phyloP scores from a whole-genome alignment of 2,888 invertebrate species.

The Eucriotettix oculatus region DNA sequence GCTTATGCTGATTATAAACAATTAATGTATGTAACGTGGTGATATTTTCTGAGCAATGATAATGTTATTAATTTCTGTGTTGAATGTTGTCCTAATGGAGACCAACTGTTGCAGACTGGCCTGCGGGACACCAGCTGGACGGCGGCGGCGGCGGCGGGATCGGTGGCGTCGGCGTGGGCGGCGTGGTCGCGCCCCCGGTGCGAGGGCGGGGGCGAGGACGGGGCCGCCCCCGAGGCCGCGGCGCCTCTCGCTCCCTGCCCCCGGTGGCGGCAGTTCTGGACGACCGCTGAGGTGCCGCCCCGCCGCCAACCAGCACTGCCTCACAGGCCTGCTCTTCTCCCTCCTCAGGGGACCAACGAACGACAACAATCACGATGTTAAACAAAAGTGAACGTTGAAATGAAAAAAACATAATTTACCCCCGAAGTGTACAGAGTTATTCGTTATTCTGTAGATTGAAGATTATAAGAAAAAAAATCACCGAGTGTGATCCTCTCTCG shows the following conservation, averaged over 20 bases:
- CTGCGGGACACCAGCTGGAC: background rate
- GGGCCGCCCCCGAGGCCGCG: background rate
- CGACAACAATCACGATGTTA: background rate
- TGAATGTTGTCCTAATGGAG: no score
- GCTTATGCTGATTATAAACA: no score
- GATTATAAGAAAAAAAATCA: no score
- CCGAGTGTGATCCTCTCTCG: no score
- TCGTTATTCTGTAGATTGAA: no score
- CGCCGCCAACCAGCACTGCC: background rate
- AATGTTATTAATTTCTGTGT: no score
- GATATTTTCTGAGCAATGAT: no score
- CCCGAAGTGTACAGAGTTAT: no score
- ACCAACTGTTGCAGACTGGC: background rate
- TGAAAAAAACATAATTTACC: no score
- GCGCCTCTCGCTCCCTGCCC: background rate
- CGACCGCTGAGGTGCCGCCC: background rate
- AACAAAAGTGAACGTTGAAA: no score
- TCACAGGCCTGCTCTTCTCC: background rate
- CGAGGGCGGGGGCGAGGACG: background rate
- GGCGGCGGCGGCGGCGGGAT: background rate
- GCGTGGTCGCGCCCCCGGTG: background rate
- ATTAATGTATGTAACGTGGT: no score
- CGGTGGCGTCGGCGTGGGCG: background rate
- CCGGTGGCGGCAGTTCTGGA: background rate
- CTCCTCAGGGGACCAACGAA: constrained; percentile 1